Evolutionary conservation across 2,888 invertebrate species (phyloP).

Genomic region (Caenorhabditis uteleia): DNA sequence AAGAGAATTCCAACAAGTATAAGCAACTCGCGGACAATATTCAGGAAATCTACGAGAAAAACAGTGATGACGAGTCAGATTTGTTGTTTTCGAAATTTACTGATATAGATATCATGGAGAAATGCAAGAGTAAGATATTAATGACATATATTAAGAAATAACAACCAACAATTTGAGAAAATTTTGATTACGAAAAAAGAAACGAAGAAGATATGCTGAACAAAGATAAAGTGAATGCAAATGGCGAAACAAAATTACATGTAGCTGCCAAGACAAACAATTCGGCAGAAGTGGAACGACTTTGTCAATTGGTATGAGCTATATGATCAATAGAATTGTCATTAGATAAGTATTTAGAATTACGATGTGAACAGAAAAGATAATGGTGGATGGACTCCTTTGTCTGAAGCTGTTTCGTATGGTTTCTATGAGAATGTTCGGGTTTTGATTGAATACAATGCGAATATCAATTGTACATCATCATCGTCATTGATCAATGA

Average conservation of each 20-base stretch:
- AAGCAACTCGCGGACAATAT: conserved; percentile 5
- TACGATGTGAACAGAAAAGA: conserved; percentile 52
- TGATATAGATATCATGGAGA: conserved; percentile 9
- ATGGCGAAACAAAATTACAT: conserved; percentile 55
- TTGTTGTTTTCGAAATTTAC: conserved; percentile 7
- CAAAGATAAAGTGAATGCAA: conserved; percentile 21
- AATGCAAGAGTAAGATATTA: conserved; percentile 7
- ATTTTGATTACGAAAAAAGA: conserved; percentile 8
- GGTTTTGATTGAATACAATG: conserved; percentile 40
- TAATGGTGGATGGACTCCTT: conserved; percentile 56
- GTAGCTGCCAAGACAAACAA: conserved; percentile 38
- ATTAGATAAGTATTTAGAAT: too few species aligned
- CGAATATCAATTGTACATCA: conserved; percentile 46
- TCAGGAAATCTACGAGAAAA: conserved; percentile 9
- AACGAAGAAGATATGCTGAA: conserved; percentile 13
- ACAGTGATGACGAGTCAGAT: conserved; percentile 33
- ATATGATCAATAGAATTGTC: too few species aligned
- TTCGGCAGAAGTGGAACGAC: conserved; percentile 21
- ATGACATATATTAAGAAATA: background rate
- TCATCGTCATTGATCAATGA: conserved; percentile 9
- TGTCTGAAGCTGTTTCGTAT: conserved; percentile 51
- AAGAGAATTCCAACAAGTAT: conserved; percentile 4
- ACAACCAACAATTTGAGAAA: conserved; percentile 3
- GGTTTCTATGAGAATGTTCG: conserved; percentile 29
- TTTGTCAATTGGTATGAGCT: conserved; percentile 36